phyloP scores from a whole-genome alignment of 2,113 vertebrate genomes.

The Alectura lathami region DNA sequence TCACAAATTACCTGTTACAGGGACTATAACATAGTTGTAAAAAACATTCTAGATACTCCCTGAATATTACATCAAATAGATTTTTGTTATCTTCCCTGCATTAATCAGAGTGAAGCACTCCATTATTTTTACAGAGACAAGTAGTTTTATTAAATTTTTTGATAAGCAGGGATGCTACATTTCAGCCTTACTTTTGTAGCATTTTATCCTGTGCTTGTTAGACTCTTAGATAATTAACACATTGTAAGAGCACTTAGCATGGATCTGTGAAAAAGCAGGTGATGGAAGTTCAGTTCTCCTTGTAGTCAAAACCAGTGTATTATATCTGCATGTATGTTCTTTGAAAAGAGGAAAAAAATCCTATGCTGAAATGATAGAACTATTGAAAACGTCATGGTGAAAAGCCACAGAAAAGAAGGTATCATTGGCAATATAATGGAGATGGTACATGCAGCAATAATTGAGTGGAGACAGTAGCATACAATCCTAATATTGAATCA shows the following conservation, averaged over 20 bases:
- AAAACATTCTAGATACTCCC: neutral
- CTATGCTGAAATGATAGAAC: neutral
- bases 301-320: neutral
- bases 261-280: neutral
- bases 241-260: neutral
- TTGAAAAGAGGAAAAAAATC: neutral
- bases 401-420: neutral
- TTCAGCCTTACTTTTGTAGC: neutral
- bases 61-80: neutral
- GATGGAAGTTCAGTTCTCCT: neutral
- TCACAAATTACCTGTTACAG: neutral
- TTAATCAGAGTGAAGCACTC: neutral
- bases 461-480: neutral
- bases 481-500: neutral
- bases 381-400: neutral
- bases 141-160: neutral
- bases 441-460: neutral
- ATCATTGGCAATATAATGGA: neutral
- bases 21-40: neutral
- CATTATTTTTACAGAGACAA: neutral
- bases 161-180: neutral
- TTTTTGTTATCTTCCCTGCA: neutral
- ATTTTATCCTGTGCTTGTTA: neutral
- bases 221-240: neutral
- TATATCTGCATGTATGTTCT: neutral